phyloP scores from a whole-genome alignment of 2,797 vertebrate species.

The Etheostoma nigrum region DNA sequence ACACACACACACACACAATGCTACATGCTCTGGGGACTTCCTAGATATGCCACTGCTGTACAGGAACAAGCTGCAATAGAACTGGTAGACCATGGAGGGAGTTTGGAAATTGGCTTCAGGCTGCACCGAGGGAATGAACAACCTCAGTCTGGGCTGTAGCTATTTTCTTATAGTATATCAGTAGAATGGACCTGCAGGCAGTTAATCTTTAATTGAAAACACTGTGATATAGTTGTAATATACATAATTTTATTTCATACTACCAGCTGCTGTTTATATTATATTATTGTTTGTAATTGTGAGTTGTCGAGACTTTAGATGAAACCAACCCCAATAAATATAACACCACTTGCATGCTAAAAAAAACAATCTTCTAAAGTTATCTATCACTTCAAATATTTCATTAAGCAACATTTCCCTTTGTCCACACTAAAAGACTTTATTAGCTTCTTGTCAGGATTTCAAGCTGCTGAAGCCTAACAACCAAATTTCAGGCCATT shows the following conservation, averaged over 20 bases:
- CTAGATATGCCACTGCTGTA: conserved; percentile 22
- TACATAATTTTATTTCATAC: not conserved
- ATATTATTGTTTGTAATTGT: not conserved
- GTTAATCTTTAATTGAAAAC: conserved; percentile 1
- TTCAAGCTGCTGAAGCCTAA: conserved; percentile 15
- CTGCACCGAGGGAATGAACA: conserved; percentile 43
- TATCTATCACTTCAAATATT: not conserved
- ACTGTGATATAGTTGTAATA: not conserved
- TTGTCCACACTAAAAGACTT: conserved; percentile 10
- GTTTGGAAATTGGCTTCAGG: conserved; percentile 41
- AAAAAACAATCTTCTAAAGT: too few species aligned
- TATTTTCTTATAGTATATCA: conserved; percentile 36
- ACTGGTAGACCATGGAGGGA: conserved; percentile 33
- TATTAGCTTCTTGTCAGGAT: conserved; percentile 30
- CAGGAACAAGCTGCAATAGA: conserved; percentile 34
- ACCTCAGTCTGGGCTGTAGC: conserved; percentile 13
- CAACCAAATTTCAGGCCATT: conserved; percentile 19
- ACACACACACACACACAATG: conserved; percentile 1
- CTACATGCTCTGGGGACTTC: conserved; percentile 18
- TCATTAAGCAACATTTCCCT: conserved; percentile 13
- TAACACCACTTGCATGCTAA: not conserved
- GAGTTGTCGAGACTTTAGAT: not conserved
- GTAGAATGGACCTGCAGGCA: conserved; percentile 19
- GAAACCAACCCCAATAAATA: not conserved
- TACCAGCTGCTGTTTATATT: not conserved